These are phyloP conservation scores for Burhinus oedicnemus DNA, from an alignment of 2,113 vertebrate genomes.

Conservation along the genomic window DNA sequence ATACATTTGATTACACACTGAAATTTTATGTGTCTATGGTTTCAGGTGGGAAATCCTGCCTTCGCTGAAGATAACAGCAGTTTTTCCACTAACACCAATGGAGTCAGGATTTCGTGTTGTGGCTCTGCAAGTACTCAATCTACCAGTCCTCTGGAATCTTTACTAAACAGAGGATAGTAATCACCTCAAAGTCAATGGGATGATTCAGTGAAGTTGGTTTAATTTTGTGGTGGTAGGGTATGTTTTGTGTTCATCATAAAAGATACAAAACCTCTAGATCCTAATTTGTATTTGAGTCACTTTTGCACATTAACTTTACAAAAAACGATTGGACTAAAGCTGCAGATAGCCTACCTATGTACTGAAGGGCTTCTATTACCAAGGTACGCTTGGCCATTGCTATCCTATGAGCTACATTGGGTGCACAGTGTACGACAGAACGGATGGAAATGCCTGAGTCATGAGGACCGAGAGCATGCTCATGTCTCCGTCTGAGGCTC, in stretches of 20 bases:
- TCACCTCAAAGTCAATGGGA: not conserved
- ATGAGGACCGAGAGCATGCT: rapidly evolving
- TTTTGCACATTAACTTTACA: not conserved
- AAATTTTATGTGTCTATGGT: not conserved
- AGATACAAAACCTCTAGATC: not conserved
- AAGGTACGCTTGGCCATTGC: not conserved
- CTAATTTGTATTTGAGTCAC: not conserved
- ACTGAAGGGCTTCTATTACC: not conserved
- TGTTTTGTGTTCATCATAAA: not conserved
- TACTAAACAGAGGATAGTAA: not conserved
- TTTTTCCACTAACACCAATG: not conserved
- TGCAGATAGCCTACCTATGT: not conserved
- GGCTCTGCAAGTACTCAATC: not conserved
- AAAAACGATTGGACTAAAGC: not conserved
- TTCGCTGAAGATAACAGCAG: not conserved
- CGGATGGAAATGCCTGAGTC: not conserved
- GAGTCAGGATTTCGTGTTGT: not conserved
- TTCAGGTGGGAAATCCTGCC: not conserved
- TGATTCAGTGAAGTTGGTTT: not conserved
- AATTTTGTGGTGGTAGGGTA: not conserved
- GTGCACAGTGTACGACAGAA: not conserved
- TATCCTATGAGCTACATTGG: not conserved
- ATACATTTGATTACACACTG: not conserved
- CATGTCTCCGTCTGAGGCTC: rapidly evolving
- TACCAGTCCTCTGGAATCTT: not conserved